A percentile compares a stretch with the other conserved stretches of the same genome.
Evolutionary conservation across 2,797 vertebrate genomes (phyloP).

Genomic region (Synanceia verrucosa): DNA sequence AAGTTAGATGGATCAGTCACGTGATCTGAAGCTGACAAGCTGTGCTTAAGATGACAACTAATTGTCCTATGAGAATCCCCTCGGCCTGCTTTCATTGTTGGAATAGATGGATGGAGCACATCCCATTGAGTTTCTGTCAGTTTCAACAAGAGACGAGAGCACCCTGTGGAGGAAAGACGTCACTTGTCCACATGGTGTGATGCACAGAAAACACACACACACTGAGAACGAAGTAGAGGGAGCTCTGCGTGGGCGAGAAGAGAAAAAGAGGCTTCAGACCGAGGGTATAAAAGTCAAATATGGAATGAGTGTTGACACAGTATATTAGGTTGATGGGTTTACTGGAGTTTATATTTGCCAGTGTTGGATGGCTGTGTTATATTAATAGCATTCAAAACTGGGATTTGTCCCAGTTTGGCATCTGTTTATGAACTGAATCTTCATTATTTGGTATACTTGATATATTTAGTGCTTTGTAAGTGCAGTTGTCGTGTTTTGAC

Average conservation of each 20-base stretch:
- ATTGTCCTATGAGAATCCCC: slow-evolving; percentile 10
- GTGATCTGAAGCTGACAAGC: neutral
- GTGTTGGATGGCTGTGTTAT: neutral
- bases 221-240: neutral
- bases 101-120: slow-evolving; percentile 1
- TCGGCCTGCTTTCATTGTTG: neutral
- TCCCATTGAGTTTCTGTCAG: slow-evolving; percentile 30
- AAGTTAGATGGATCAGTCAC: slow-evolving; percentile 8
- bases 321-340: neutral
- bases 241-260: slow-evolving; percentile 1
- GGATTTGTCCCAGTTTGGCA: slow-evolving; percentile 2
- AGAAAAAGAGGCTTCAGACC: slow-evolving; percentile 12
- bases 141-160: neutral
- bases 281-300: neutral
- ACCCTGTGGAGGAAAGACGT: slow-evolving; percentile 19
- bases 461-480: neutral
- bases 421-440: slow-evolving; percentile 2
- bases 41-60: slow-evolving; percentile 4
- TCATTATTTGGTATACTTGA: neutral
- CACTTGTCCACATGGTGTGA: slow-evolving; percentile 27
- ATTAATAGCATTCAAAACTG: neutral
- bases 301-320: neutral
- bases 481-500: slow-evolving; percentile 5
- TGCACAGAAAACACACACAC: neutral
- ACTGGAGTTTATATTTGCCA: neutral